These are phyloP conservation scores for Silurus glanis DNA, from an alignment of 2,113 vertebrate species.

Conservation along the genomic window DNA sequence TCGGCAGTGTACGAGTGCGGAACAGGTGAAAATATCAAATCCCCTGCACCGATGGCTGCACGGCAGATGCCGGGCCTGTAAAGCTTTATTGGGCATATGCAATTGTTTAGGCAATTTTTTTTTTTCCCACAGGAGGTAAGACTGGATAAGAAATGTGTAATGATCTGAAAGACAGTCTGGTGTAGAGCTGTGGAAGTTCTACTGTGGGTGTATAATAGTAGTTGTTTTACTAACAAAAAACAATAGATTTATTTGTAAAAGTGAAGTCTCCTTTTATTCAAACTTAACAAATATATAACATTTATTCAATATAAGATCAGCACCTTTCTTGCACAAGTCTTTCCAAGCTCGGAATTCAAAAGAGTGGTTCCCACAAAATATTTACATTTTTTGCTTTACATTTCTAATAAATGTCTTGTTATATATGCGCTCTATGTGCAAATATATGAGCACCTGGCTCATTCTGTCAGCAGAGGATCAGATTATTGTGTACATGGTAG, in stretches of 20 bases:
- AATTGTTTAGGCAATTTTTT: slow-evolving; percentile 37
- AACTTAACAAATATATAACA: background rate
- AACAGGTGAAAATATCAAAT: slow-evolving; percentile 73
- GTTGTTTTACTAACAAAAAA: slow-evolving; percentile 44
- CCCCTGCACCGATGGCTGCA: slow-evolving; percentile 61
- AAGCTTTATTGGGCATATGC: slow-evolving; percentile 76
- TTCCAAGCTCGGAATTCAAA: background rate
- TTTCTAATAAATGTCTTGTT: slow-evolving; percentile 23
- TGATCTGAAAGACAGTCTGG: slow-evolving; percentile 60
- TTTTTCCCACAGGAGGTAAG: slow-evolving; percentile 48
- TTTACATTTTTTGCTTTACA: background rate
- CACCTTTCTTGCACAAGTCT: background rate
- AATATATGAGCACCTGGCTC: slow-evolving; percentile 74
- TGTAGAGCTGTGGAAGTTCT: slow-evolving; percentile 56
- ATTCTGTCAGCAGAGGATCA: slow-evolving; percentile 76
- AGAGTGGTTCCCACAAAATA: background rate
- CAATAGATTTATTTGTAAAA: background rate
- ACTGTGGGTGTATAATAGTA: slow-evolving; percentile 58
- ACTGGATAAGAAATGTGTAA: slow-evolving; percentile 55
- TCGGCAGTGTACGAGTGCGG: slow-evolving; percentile 69
- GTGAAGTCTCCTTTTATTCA: background rate
- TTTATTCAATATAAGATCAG: background rate
- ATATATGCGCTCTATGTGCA: slow-evolving; percentile 51
- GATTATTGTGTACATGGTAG: slow-evolving; percentile 62
- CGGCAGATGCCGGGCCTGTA: slow-evolving; percentile 69